Conservation (phyloP, 2,113 vertebrate genomes). For the Hiodon alosoides region DNA sequence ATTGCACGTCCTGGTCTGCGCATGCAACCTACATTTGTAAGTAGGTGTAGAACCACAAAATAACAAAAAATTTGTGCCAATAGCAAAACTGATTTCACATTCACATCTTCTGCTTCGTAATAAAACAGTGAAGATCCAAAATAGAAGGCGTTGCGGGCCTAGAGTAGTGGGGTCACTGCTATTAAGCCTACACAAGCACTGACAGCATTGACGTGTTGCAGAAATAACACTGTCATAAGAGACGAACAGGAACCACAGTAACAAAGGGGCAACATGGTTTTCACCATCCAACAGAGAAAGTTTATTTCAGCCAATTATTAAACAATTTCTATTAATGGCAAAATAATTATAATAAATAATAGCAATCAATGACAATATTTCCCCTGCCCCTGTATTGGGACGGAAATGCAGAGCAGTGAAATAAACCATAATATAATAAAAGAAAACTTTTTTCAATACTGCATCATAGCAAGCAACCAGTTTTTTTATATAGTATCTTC, state of each 20-base stretch:
- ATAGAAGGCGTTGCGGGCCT: no score
- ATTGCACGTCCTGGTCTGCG: no score
- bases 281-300: slow-evolving; percentile 43
- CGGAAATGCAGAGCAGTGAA: slow-evolving; percentile 58
- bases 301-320: slow-evolving; percentile 62
- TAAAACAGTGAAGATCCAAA: no score
- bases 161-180: no score
- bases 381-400: slow-evolving; percentile 50
- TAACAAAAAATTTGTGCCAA: no score
- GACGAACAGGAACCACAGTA: not conserved
- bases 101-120: no score
- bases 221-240: no score
- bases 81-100: no score
- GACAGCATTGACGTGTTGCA: no score
- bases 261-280: not conserved
- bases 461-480: slow-evolving; percentile 68
- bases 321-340: slow-evolving; percentile 43
- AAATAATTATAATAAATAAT: slow-evolving; percentile 57
- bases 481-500: slow-evolving; percentile 53
- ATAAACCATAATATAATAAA: slow-evolving; percentile 61
- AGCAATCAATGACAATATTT: slow-evolving; percentile 61
- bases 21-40: no score
- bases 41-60: no score
- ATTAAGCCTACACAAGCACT: no score
- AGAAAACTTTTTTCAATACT: slow-evolving; percentile 44